phyloP scores from a whole-genome alignment of 2,888 invertebrate genomes.

The Dolomedes plantarius region DNA sequence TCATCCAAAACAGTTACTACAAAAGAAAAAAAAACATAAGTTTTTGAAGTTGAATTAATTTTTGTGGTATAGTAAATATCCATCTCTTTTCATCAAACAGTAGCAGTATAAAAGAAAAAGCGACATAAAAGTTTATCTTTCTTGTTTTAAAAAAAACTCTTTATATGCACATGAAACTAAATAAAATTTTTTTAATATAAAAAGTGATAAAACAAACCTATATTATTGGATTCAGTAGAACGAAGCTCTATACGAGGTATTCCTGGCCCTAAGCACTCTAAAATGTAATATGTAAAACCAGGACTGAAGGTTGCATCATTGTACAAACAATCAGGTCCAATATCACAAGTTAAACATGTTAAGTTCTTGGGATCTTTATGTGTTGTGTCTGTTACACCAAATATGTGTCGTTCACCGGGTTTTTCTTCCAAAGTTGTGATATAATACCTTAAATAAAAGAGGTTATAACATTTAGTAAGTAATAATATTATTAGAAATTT shows the following conservation, averaged over 20 bases:
- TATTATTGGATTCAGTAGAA: constrained; percentile 75
- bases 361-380: constrained; percentile 83
- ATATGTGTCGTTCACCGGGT: constrained; percentile 91
- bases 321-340: constrained; percentile 79
- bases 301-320: constrained; percentile 79
- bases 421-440: constrained; percentile 89
- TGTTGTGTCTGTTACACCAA: constrained; percentile 85
- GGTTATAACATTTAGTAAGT: too few relatives aligned
- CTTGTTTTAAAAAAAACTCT: too few relatives aligned
- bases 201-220: constrained; percentile 72
- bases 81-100: neutral
- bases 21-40: constrained; percentile 7
- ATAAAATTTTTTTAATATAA: too few relatives aligned
- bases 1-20: constrained; percentile 82
- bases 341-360: constrained; percentile 89
- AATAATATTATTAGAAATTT: too few relatives aligned
- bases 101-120: too few relatives aligned
- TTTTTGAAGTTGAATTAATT: neutral
- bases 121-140: too few relatives aligned
- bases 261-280: constrained; percentile 93
- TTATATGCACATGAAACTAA: too few relatives aligned
- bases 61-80: too few relatives aligned
- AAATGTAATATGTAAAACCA: constrained; percentile 85
- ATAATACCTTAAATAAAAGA: constrained; percentile 84
- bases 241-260: constrained; percentile 87